Percentiles rank a stretch among this genome's conserved stretches.
phyloP scores from a whole-genome alignment of 1,140 invertebrate genomes.

The Sycophaga agraensis region DNA sequence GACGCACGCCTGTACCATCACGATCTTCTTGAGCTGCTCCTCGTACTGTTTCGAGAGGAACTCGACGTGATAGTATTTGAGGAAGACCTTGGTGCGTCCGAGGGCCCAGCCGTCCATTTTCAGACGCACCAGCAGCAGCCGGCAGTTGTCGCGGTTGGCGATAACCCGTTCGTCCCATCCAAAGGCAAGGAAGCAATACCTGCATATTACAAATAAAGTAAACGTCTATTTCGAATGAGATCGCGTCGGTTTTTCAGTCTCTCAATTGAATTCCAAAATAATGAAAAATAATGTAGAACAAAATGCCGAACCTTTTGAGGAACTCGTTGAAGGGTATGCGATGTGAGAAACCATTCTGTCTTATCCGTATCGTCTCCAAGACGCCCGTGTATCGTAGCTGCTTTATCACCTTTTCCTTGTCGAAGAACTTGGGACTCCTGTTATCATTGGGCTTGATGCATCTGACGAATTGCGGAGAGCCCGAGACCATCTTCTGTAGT shows the following conservation, averaged over 20 bases:
- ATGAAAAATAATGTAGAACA: background rate
- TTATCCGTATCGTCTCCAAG: slow-evolving; percentile 78
- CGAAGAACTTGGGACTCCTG: slow-evolving; percentile 69
- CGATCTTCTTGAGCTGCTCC: slow-evolving; percentile 69
- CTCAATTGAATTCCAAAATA: no score
- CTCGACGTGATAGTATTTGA: slow-evolving; percentile 86
- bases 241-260: no score
- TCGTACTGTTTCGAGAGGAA: slow-evolving; percentile 78
- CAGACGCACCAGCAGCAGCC: slow-evolving; percentile 68
- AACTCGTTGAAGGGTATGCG: slow-evolving; percentile 79
- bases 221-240: no score
- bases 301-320: slow-evolving; percentile 63
- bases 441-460: slow-evolving; percentile 83
- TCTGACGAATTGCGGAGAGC: slow-evolving; percentile 78
- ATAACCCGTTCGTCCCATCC: slow-evolving; percentile 71
- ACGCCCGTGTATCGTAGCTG: slow-evolving; percentile 81
- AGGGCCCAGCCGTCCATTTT: slow-evolving; percentile 82
- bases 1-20: slow-evolving; percentile 71
- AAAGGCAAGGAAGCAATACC: slow-evolving; percentile 80
- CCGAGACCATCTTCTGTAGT: slow-evolving; percentile 80
- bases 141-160: slow-evolving; percentile 72
- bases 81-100: slow-evolving; percentile 84
- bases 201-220: slow-evolving; percentile 41
- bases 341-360: slow-evolving; percentile 81
- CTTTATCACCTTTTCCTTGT: slow-evolving; percentile 71